These are phyloP conservation scores for Uloborus plumipes DNA, from an alignment of 2,888 invertebrate species.

Conservation along the genomic window DNA sequence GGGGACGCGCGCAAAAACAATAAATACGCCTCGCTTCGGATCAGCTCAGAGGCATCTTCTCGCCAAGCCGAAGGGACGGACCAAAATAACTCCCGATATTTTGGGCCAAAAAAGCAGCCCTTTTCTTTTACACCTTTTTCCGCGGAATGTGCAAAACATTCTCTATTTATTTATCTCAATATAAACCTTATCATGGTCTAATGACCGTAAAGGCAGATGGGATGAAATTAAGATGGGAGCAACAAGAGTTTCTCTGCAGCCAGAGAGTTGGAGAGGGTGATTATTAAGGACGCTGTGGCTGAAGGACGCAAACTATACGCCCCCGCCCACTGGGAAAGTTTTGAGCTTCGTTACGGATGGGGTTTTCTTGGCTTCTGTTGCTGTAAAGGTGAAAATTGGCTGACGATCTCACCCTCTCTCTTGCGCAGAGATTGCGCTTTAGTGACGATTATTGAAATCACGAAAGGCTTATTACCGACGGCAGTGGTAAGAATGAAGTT, in stretches of 20 bases:
- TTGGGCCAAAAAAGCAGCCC: background rate
- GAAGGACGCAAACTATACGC: slow-evolving; percentile 48
- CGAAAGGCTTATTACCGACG: no score
- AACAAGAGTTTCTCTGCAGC: background rate
- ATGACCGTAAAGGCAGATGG: background rate
- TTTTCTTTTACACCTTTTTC: no score
- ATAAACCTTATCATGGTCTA: background rate
- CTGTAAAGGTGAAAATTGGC: no score
- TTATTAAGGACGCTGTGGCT: slow-evolving; percentile 44
- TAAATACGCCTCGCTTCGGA: no score
- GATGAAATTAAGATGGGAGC: background rate
- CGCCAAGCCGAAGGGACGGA: background rate
- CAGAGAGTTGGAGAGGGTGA: slow-evolving; percentile 24
- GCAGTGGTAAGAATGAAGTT: no score
- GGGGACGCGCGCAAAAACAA: no score
- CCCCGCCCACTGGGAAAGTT: slow-evolving; percentile 37
- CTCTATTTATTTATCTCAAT: slow-evolving; percentile 15
- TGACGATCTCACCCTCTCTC: no score
- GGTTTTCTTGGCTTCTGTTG: slow-evolving; percentile 25
- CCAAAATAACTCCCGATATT: slow-evolving; percentile 1
- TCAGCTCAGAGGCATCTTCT: no score
- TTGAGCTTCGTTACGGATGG: slow-evolving; percentile 33
- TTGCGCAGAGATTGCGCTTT: no score
- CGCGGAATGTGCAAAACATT: background rate
- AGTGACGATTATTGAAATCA: no score